Percentiles rank a stretch among this genome's conserved stretches.
Evolutionary conservation across 2,113 vertebrate genomes (phyloP).

Genomic region (Scatophagus argus): DNA sequence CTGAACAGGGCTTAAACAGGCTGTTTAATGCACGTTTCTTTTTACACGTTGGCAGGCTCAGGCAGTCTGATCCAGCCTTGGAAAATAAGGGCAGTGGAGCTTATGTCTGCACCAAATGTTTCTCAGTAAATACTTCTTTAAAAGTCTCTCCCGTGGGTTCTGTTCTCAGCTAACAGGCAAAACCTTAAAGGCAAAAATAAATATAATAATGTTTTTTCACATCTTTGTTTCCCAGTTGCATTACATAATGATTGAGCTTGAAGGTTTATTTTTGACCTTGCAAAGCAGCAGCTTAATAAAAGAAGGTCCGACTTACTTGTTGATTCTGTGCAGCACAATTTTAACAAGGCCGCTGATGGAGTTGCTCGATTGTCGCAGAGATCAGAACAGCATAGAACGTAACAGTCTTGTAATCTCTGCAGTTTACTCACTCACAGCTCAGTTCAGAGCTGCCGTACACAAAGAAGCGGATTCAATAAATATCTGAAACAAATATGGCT

Average conservation of each 20-base stretch:
- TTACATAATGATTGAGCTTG: not conserved
- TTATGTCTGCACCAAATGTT: no score
- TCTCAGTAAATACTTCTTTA: no score
- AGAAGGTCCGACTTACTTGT: not conserved
- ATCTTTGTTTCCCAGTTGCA: not conserved
- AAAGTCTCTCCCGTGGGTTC: no score
- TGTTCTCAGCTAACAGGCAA: no score
- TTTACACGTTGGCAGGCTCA: not conserved
- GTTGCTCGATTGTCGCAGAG: not conserved
- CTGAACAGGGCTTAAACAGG: not conserved
- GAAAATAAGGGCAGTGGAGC: not conserved
- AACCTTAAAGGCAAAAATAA: no score
- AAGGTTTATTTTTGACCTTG: not conserved
- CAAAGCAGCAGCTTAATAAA: not conserved
- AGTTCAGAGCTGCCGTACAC: not conserved
- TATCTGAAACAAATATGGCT: constrained; percentile 9
- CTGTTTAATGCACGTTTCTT: not conserved
- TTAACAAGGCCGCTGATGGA: not conserved
- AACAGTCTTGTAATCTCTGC: not conserved
- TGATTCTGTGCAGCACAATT: no score
- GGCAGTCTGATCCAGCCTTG: not conserved
- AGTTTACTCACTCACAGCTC: not conserved
- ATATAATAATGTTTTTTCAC: no score
- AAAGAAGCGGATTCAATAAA: not conserved
- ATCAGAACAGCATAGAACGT: not conserved